Base-by-base conservation (phyloP, 2,113 vertebrate species). In the Bostrychus sinensis region DNA sequence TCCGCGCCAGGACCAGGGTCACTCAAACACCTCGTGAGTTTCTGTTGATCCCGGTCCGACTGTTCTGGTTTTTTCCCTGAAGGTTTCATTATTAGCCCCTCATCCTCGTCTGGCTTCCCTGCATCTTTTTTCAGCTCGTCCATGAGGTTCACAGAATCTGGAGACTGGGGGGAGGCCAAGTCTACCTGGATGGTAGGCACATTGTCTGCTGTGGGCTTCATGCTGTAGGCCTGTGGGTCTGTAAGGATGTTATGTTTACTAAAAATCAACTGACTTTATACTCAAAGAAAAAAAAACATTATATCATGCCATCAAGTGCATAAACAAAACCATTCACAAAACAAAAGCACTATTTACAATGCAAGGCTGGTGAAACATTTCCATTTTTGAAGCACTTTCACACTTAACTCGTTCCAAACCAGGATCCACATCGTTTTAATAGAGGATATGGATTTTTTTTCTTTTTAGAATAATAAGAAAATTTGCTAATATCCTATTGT, bases 161-260 rank as follows among this genome's bases (percentile, higher is more conserved):
- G 95, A 3, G 94, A 95, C 91, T 96, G 94, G 0, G 96, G 95
- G 0, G 96, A 98, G 12, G 97, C 96, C 0, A 96, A 92, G 84
- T 98, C 96, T 4, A 98, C 93, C 66, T 95, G 94, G 84, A 98
- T 98, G 72, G 90, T 88, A 7, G 96, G 96, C 62, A 98, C 63
- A 63, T 86, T 83, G 56, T 87, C 90, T 0, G 79, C 69, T 11
- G 48, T 37, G 0, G 88, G 76, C 85, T 96, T 97, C 17, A 83
- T 60, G 46, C 91, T 94, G n/a, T 96, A 97, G 32, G 94, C 79
- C 66, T 95, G 91, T 0, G 96, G 95, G 81, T 98, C 96, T 98
- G 39, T 45, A 7, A 75, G 9, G 17, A 19, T 19, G 0, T 0
- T 12, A 46, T 9, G 13, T 17, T 20, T 20, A 36, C 6, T 11